Conservation (phyloP, 2,888 invertebrate species). For the Hirtodrosophila duncani region DNA sequence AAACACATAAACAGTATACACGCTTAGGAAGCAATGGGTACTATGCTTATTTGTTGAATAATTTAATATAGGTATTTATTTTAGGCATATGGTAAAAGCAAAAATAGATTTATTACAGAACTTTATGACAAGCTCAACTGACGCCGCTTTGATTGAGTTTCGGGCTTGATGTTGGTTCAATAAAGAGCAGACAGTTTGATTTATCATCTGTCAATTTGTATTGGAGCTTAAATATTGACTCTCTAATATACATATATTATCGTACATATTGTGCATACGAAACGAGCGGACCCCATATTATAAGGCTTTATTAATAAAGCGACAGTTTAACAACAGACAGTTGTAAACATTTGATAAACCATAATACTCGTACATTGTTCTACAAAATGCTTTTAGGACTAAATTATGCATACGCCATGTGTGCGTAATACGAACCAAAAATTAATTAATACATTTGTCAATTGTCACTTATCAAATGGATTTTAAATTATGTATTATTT, state of each 20-base stretch:
- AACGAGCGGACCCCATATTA: too few relatives aligned
- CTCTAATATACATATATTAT: not conserved
- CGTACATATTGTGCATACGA: not conserved
- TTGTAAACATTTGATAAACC: constrained; percentile 31
- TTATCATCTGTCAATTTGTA: too few relatives aligned
- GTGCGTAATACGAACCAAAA: constrained; percentile 2
- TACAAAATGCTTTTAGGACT: constrained; percentile 4
- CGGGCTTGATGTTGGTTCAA: too few relatives aligned
- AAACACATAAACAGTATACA: too few relatives aligned
- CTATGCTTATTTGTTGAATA: too few relatives aligned
- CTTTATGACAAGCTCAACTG: constrained; percentile 23
- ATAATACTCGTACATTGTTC: too few relatives aligned
- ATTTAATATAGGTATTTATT: too few relatives aligned
- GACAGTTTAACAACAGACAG: constrained; percentile 12
- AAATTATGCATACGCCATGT: constrained; percentile 6
- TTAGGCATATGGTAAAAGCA: too few relatives aligned
- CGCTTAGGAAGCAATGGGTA: too few relatives aligned
- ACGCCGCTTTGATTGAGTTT: constrained; percentile 4
- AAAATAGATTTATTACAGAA: too few relatives aligned
- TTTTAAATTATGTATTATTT: constrained; percentile 2
- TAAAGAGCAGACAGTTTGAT: constrained; percentile 24
- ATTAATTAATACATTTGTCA: constrained; percentile 4
- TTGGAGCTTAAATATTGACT: constrained; percentile 12
- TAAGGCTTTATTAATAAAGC: constrained; percentile 37
- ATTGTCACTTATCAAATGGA: constrained; percentile 17